These are phyloP conservation scores for Lepisosteus osseus DNA, from an alignment of 2,113 vertebrate species.

Conservation along the genomic window DNA sequence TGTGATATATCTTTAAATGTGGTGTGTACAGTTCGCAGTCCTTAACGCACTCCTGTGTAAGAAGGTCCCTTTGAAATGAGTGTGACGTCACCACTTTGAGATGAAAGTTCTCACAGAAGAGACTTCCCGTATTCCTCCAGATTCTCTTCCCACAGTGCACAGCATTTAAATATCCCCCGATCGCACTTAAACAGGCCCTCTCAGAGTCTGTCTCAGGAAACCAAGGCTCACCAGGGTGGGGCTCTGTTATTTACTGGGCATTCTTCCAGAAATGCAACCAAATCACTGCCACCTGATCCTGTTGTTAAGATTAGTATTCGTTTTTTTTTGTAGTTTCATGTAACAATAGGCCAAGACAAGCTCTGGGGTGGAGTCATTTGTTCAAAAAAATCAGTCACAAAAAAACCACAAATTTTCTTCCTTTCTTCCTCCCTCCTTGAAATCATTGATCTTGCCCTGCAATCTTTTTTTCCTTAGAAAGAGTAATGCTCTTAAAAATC, in stretches of 20 bases:
- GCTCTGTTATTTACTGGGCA: constrained; percentile 36
- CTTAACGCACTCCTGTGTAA: too few relatives aligned
- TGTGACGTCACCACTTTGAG: too few relatives aligned
- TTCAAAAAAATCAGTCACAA: constrained; percentile 49
- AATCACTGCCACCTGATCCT: constrained; percentile 54
- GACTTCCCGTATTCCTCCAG: too few relatives aligned
- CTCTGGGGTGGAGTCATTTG: constrained; percentile 42
- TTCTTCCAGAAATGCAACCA: constrained; percentile 45
- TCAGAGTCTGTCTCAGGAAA: too few relatives aligned
- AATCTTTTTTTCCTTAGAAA: constrained; percentile 6
- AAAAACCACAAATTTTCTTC: constrained; percentile 49
- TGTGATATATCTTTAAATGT: too few relatives aligned
- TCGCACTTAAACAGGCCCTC: too few relatives aligned
- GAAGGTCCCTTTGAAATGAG: too few relatives aligned
- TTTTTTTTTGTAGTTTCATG: constrained; percentile 49
- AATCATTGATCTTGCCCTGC: constrained; percentile 40
- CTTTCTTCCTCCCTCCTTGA: constrained; percentile 43
- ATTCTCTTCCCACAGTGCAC: too few relatives aligned
- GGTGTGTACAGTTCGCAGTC: too few relatives aligned
- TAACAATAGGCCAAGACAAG: constrained; percentile 48
- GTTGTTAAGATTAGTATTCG: constrained; percentile 44
- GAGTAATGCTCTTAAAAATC: neutral
- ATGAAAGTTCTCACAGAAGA: too few relatives aligned
- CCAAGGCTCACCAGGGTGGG: constrained; percentile 41
- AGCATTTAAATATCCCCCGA: too few relatives aligned